Evolutionary conservation across 2,113 vertebrate genomes (phyloP), one percentile per base, ranked within the genome.

Genomic region (Pygoscelis adeliae): DNA sequence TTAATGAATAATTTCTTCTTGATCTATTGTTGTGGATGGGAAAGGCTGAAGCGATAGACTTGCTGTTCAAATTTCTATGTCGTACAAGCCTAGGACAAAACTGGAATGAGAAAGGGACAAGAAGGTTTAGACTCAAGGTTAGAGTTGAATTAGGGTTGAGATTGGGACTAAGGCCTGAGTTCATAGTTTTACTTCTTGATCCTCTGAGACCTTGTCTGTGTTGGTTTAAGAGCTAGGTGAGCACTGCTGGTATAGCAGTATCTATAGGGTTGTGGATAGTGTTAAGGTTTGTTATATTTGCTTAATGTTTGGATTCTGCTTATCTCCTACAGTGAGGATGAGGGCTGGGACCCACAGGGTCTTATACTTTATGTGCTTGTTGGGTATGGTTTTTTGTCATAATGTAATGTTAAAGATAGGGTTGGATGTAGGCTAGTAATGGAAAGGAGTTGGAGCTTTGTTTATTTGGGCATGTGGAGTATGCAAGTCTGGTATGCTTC

Each of bases 1-100:
- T 84, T 81, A 89, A 67, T 74, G 36, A n/a, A 26, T 87, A 38
- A 81, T 94, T 96, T 94, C 76, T 92, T 66, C 42, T 73, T 77
- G 46, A 66, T 91, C 47, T 85, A 3, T 58, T 89, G 42, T 55
- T 89, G 26, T 26, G 22, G 38, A 61, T 74, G 26, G 32, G 47
- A 87, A 92, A 89, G 16, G 15, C 55, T 84, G 72, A 89, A 91
- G 15, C 34, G 59, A 77, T 21, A 49, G 86, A 55, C 38, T 32
- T 81, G 30, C 15, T 58, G 59, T 78, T 78, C 22, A 77, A 61
- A 69, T 80, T 34, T 55, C 29, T n/a, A 0, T 9, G 3, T 62
- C 10, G 1, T 63, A 44, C 6, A 73, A 88, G 36, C 25, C 18
- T 56, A 40, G 32, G 76, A 86, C 36, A 83, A 77, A 95, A 88